Evolutionary conservation across 2,113 vertebrate genomes (phyloP).

Genomic region (Myrmecobius fasciatus): DNA sequence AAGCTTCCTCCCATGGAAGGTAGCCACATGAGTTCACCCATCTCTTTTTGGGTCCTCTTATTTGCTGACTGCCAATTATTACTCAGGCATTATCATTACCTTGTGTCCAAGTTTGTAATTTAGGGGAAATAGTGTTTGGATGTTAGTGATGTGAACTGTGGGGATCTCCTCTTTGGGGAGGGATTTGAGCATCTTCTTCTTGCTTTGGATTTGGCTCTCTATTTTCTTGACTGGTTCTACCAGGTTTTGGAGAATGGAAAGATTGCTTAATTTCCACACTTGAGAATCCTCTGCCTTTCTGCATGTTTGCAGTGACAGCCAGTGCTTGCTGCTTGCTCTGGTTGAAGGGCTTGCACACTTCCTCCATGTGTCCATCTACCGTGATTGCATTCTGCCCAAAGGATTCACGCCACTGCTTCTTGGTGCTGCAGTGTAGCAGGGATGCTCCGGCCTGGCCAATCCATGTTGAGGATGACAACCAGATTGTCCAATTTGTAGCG

Average conservation of each 20-base stretch:
- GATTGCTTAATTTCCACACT: constrained; percentile 80
- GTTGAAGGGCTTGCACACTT: constrained; percentile 93
- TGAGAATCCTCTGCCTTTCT: constrained; percentile 93
- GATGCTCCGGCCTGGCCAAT: constrained; percentile 92
- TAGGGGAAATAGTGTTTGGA: constrained; percentile 90
- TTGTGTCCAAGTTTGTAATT: constrained; percentile 92
- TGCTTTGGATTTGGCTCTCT: constrained; percentile 87
- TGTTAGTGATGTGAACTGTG: constrained; percentile 89
- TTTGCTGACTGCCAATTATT: neutral
- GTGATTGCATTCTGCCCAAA: constrained; percentile 91
- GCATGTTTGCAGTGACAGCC: constrained; percentile 83
- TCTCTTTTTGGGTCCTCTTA: neutral
- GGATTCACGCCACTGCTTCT: constrained; percentile 91
- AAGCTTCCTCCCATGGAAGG: neutral
- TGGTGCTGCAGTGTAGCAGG: constrained; percentile 91
- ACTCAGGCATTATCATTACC: constrained; percentile 46
- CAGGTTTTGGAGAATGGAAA: constrained; percentile 92
- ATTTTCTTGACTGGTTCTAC: constrained; percentile 90
- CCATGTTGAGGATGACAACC: constrained; percentile 86
- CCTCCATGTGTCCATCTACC: constrained; percentile 88
- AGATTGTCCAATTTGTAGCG: neutral
- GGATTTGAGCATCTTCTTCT: constrained; percentile 89
- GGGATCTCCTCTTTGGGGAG: constrained; percentile 59
- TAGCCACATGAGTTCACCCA: neutral
- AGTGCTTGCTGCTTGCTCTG: neutral